These are phyloP conservation scores for Scleropages formosus DNA, from an alignment of 2,797 vertebrate genomes.

Conservation along the genomic window DNA sequence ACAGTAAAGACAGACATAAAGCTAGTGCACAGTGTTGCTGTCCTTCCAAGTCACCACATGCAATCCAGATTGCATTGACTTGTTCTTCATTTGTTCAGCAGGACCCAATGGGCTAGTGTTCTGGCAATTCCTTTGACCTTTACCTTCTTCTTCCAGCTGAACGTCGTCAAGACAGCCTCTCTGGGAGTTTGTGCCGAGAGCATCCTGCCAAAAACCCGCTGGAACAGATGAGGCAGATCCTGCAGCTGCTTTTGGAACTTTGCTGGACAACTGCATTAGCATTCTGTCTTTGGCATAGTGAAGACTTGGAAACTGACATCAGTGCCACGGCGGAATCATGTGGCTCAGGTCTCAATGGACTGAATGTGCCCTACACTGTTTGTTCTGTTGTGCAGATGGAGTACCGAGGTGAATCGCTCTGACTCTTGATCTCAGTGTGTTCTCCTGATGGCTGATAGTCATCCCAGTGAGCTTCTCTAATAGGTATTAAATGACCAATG, in stretches of 20 bases:
- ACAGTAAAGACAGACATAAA: background rate
- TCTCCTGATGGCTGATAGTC: background rate
- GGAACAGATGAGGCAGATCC: slow-evolving; percentile 20
- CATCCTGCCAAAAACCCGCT: slow-evolving; percentile 15
- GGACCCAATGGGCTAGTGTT: slow-evolving; percentile 10
- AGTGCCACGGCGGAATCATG: background rate
- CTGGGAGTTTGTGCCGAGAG: slow-evolving; percentile 13
- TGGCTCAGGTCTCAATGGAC: background rate
- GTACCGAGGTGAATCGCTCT: background rate
- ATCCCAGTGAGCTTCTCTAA: background rate
- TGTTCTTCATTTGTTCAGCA: slow-evolving; percentile 25
- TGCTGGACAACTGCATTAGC: slow-evolving; percentile 1
- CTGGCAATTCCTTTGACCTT: slow-evolving; percentile 23
- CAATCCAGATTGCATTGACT: background rate
- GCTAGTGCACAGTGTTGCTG: background rate
- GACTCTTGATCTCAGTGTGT: no score
- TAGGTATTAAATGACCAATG: background rate
- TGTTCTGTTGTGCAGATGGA: background rate
- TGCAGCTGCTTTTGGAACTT: background rate
- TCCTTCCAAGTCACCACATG: background rate
- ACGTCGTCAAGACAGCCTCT: slow-evolving; percentile 1
- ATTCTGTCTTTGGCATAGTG: background rate
- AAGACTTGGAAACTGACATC: background rate
- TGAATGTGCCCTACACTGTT: no score
- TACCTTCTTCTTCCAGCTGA: slow-evolving; percentile 21